phyloP scores from a whole-genome alignment of 2,888 invertebrate genomes.

The Lasius platythorax region DNA sequence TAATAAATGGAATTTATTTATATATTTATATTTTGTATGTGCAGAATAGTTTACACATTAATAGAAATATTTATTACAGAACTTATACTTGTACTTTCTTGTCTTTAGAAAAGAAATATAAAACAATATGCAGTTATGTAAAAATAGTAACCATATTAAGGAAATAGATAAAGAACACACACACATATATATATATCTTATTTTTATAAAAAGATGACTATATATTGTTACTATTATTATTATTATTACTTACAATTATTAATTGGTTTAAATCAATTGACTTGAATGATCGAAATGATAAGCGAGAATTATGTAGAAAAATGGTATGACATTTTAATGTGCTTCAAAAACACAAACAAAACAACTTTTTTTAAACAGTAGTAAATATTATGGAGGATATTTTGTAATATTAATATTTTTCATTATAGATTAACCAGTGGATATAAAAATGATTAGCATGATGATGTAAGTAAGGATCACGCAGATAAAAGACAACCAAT shows the following conservation, averaged over 20 bases:
- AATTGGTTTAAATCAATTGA: background rate
- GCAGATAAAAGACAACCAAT: slow-evolving; percentile 78
- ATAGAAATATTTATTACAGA: background rate
- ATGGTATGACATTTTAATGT: background rate
- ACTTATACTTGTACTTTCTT: background rate
- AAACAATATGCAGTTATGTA: background rate
- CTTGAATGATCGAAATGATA: background rate
- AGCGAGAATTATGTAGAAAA: background rate
- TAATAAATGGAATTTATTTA: no score
- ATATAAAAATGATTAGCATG: slow-evolving; percentile 71
- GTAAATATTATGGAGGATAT: background rate
- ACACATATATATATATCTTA: background rate
- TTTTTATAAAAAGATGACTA: background rate
- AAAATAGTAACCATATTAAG: background rate
- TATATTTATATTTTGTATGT: no score
- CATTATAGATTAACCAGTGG: background rate
- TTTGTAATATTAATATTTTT: background rate
- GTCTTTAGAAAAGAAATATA: no score
- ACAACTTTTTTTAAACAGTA: background rate
- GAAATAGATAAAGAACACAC: background rate
- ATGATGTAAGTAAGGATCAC: slow-evolving; percentile 76
- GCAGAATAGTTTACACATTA: background rate
- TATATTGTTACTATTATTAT: background rate
- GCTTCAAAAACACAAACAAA: background rate
- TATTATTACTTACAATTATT: background rate